Base-by-base conservation (phyloP, 2,888 invertebrate genomes). In the Rhingia campestris region DNA sequence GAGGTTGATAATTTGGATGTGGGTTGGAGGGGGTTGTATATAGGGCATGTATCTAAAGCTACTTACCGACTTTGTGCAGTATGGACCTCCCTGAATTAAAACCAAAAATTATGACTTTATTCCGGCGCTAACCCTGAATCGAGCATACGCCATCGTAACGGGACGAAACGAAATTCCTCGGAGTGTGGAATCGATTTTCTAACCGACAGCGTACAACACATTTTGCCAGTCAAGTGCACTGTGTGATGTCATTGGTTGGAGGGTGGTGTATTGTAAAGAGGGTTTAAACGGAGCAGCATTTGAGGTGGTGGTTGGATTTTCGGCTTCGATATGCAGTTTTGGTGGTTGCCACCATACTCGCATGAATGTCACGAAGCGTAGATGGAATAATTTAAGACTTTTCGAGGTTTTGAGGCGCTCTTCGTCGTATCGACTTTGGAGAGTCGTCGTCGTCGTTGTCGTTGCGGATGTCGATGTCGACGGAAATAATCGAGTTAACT, bases 101-200 rank as follows among this genome's bases (percentile, higher is more conserved):
- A 9, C 12, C 22, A 9, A 35, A 22, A 59, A 51, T 45, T 51
- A 81, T 64, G 63, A 69, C 58, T 64, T 32, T n/a, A 53, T 58
- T 41, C 22, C 33, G 22, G 33, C 37, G 30, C 56, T 61, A 66
- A 64, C 72, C 47, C 66, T 45, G 70, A 70, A 45, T 53, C 49
- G 43, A 59, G n/a, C 14, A 2, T 22, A 22, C 22, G 22, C 22
- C 22, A 22, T 22, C 22, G 22, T 2, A 22, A 22, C 22, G 22
- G 22, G 54, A 63, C 39, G 35, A 77, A 49, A 10, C n/a, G 54
- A 67, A 72, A 76, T 56, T 82, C 69, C 79, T 73, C 77, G 51
- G 58, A 79, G 76, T 81, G 76, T 76, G 76, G 82, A 82, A 82
- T 79, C 66, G 82, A 82, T 79, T 82, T 82, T 73, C 73, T 69